phyloP scores from a whole-genome alignment of 2,113 vertebrate species.

The Nothocercus julius region DNA sequence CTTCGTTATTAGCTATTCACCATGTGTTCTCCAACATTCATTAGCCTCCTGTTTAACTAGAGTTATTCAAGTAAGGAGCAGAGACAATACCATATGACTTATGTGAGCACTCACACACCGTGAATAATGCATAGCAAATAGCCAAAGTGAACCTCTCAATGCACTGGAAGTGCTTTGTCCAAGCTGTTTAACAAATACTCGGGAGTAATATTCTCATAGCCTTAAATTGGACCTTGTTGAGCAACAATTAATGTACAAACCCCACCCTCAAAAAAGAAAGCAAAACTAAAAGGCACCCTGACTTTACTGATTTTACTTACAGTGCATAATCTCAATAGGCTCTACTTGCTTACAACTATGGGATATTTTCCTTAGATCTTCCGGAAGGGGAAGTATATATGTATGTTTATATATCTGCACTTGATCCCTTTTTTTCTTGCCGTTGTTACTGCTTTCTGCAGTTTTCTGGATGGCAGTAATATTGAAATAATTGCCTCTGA shows the following conservation, averaged over 20 bases:
- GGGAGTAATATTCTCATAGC: conserved; percentile 1
- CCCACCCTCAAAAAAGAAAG: neutral
- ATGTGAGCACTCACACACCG: conserved; percentile 11
- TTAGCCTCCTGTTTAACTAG: conserved; percentile 66
- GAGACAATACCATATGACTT: conserved; percentile 55
- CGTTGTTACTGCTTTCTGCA: conserved; percentile 47
- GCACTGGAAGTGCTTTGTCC: conserved; percentile 18
- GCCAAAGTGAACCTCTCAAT: conserved; percentile 42
- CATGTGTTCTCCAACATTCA: conserved; percentile 56
- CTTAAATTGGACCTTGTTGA: neutral
- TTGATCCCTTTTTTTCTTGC: neutral
- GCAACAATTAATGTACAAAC: neutral
- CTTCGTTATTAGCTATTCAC: conserved; percentile 51
- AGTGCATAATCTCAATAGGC: neutral
- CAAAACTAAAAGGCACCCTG: neutral
- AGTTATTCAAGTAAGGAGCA: conserved; percentile 61
- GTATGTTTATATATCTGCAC: neutral
- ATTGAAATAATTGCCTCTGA: conserved; percentile 68
- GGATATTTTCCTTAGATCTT: conserved; percentile 21
- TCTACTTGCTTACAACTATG: conserved; percentile 2
- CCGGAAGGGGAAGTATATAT: conserved; percentile 34
- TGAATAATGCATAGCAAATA: conserved; percentile 60
- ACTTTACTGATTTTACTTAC: neutral
- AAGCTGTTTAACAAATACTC: conserved; percentile 34
- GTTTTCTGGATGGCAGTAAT: conserved; percentile 37